These are phyloP conservation scores for Cephus cinctus DNA, from an alignment of 1,140 invertebrate genomes.

Conservation along the genomic window DNA sequence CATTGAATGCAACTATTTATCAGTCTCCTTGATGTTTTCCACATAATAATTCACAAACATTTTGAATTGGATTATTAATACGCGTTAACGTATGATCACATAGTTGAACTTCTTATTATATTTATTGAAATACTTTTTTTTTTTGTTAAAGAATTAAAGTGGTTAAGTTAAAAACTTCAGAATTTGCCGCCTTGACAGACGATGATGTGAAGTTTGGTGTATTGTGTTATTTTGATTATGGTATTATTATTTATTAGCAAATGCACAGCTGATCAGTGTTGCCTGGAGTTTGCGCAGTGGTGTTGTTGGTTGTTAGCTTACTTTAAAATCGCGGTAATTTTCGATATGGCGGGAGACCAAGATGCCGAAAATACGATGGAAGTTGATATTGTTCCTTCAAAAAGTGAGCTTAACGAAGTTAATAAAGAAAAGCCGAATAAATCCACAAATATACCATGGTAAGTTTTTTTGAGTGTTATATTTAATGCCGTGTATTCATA, in stretches of 20 bases:
- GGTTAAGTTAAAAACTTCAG: neutral
- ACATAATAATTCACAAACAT: slow-evolving; percentile 42
- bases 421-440: slow-evolving; percentile 24
- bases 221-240: neutral
- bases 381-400: slow-evolving; percentile 33
- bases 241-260: too few species aligned
- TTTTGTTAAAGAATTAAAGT: neutral
- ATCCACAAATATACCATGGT: slow-evolving; percentile 38
- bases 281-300: too few species aligned
- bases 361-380: slow-evolving; percentile 31
- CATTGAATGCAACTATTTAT: slow-evolving; percentile 29
- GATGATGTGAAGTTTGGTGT: neutral
- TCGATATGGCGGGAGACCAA: slow-evolving; percentile 30
- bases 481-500: too few species aligned
- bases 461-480: too few species aligned
- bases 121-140: too few species aligned
- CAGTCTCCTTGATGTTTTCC: slow-evolving; percentile 34
- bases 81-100: neutral
- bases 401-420: slow-evolving; percentile 17
- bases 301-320: too few species aligned
- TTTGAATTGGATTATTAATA: slow-evolving; percentile 18
- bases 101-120: neutral
- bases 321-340: too few species aligned
- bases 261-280: too few species aligned
- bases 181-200: neutral